Evolutionary conservation across 2,888 invertebrate genomes (phyloP).

Genomic region (Atherix ibis): DNA sequence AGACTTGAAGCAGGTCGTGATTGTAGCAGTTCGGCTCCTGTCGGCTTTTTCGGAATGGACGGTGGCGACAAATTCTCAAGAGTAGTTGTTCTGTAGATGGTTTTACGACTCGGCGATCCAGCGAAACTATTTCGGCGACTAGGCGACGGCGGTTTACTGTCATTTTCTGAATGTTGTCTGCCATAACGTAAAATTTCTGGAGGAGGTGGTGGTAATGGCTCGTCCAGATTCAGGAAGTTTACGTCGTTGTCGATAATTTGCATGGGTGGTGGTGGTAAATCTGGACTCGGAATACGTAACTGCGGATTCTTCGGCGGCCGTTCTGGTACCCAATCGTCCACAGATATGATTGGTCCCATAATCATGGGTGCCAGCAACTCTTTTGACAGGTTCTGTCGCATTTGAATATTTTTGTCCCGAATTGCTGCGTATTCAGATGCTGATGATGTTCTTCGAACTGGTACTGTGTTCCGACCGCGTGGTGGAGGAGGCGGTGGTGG

Average conservation of each 20-base stretch:
- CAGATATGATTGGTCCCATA: conserved; percentile 43
- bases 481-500: conserved; percentile 33
- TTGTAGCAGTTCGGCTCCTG: conserved; percentile 21
- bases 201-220: conserved; percentile 32
- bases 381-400: conserved; percentile 14
- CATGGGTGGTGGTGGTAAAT: conserved; percentile 29
- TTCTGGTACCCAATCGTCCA: conserved; percentile 56
- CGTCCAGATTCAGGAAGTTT: conserved; percentile 20
- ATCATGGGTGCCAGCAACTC: conserved; percentile 45
- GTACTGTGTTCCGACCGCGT: conserved; percentile 18
- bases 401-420: conserved; percentile 27
- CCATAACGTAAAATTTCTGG: conserved; percentile 26
- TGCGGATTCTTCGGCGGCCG: conserved; percentile 63
- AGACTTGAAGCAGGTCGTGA: conserved; percentile 18
- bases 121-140: conserved; percentile 33
- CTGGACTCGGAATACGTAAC: conserved; percentile 34
- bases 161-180: conserved; percentile 12
- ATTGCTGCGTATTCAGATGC: conserved; percentile 46
- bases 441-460: conserved; percentile 41
- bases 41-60: conserved; percentile 26
- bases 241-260: conserved; percentile 21
- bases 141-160: conserved; percentile 23
- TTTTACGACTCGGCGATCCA: conserved; percentile 27
- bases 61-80: conserved; percentile 19
- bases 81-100: conserved; percentile 15